These are phyloP conservation scores for Leuctra nigra DNA, from an alignment of 2,888 invertebrate genomes.

Conservation along the genomic window DNA sequence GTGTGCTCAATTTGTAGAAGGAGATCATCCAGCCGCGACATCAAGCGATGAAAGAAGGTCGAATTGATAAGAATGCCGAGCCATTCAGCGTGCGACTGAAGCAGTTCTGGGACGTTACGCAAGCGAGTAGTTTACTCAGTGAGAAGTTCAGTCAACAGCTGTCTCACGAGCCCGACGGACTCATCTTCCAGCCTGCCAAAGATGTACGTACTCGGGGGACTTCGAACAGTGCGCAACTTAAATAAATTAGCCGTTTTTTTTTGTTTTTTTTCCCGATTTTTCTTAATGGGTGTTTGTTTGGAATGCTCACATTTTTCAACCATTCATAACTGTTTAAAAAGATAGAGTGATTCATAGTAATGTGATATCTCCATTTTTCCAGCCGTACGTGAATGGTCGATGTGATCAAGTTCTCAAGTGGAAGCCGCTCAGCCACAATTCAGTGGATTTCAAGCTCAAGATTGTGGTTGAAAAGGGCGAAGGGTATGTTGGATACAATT, in stretches of 20 bases:
- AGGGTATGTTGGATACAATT: too few species aligned
- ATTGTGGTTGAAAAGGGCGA: constrained; percentile 63
- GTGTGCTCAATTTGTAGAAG: constrained; percentile 28
- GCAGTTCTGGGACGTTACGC: constrained; percentile 81
- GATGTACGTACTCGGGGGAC: too few species aligned
- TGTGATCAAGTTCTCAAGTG: constrained; percentile 89
- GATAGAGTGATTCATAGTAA: neutral
- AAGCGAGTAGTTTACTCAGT: constrained; percentile 61
- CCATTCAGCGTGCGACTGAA: constrained; percentile 89
- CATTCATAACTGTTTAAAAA: neutral
- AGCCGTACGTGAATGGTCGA: constrained; percentile 78
- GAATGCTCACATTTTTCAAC: too few species aligned
- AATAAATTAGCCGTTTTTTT: neutral
- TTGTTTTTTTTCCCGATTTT: neutral
- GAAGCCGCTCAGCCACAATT: constrained; percentile 93
- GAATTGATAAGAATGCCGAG: constrained; percentile 67
- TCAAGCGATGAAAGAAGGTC: constrained; percentile 67
- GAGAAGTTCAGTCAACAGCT: constrained; percentile 81
- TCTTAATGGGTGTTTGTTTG: neutral
- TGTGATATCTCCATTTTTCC: constrained; percentile 33
- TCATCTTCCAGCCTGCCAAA: constrained; percentile 91
- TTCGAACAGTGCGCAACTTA: too few species aligned
- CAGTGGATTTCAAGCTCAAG: constrained; percentile 89
- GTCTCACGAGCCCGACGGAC: constrained; percentile 93
- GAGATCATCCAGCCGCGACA: constrained; percentile 45